Conservation (phyloP, 1,140 invertebrate genomes). For the honey bee (Apis mellifera) region DNA sequence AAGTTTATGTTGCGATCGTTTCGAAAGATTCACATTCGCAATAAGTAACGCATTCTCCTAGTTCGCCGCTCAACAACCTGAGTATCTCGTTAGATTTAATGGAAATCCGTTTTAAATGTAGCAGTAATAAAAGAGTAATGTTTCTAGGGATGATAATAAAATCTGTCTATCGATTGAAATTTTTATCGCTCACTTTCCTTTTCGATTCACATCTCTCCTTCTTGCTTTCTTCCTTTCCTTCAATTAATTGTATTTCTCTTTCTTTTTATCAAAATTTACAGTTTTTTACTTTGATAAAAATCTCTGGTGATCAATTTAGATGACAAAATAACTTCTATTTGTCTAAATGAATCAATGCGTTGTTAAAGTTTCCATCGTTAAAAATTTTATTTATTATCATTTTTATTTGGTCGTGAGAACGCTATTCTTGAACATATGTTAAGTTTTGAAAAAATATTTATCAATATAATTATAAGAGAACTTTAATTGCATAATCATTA, state of each 20-base stretch:
- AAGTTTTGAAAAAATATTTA: not conserved
- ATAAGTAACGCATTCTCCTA: not conserved
- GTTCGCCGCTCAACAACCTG: not conserved
- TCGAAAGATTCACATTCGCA: not conserved
- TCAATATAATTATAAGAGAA: too few relatives aligned
- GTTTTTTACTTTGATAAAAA: slow-evolving; percentile 25
- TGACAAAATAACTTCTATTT: too few relatives aligned
- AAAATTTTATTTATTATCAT: too few relatives aligned
- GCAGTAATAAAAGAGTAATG: slow-evolving; percentile 26
- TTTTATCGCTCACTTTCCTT: slow-evolving; percentile 59
- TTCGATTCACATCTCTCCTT: slow-evolving; percentile 8
- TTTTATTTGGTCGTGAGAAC: too few relatives aligned
- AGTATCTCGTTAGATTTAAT: slow-evolving; percentile 19
- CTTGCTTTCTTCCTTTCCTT: slow-evolving; percentile 40
- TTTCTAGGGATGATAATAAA: slow-evolving; percentile 20
- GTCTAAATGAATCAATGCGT: too few relatives aligned
- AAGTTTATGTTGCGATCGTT: not conserved
- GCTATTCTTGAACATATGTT: not conserved
- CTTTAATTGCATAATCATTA: slow-evolving; percentile 12
- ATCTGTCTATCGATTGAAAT: slow-evolving; percentile 50
- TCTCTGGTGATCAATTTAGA: too few relatives aligned
- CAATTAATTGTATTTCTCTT: slow-evolving; percentile 25
- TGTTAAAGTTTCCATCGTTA: too few relatives aligned
- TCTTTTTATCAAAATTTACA: slow-evolving; percentile 29
- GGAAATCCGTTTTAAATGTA: slow-evolving; percentile 29